Base-by-base conservation (phyloP, 2,797 vertebrate species). In the Enteromius argenteus region DNA sequence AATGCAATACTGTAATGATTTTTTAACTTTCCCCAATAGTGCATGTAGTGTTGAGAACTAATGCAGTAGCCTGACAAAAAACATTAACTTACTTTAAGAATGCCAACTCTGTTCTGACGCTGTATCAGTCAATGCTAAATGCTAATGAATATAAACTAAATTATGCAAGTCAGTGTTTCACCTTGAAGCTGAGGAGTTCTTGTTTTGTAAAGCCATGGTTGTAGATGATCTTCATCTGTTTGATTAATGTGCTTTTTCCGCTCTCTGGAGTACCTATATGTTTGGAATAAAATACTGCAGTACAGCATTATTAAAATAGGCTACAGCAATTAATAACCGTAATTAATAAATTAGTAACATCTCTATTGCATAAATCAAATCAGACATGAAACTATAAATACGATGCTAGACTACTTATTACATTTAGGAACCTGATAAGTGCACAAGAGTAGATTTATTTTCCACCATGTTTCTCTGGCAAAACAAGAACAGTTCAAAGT, bases 151-250 rank as follows among this genome's bases (percentile, higher is more conserved):
- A 30, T 74, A 17, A 23, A 49, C 0, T 21, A 74, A 1, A 15
- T 51, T 10, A 23, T 23, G 1, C 14, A 13, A n/a, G 39, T 15
- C 7, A 49, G 5, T 14, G 19, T 32, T 42, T 37, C 83, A 95
- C 95, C 95, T 95, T 95, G 49, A 96, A 95, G 85, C 83, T 94
- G 74, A 89, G 2, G 69, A 95, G 93, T 64, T 95, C 94, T 75
- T 93, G 90, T 83, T 89, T 92, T 86, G 91, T 93, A 89, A 96
- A 96, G 51, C 95, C 95, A 4, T 89, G 86, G 71, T 92, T 94
- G 88, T 96, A 90, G 80, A 95, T 94, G 0, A 96, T 93, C 90
- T 95, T 95, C 7, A 95, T 95, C 90, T 95, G 95, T 86, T 93
- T 95, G 42, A 96, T 90, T 49, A 96, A 77, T 0, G 95, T 96